A percentile compares a stretch with the other conserved stretches of the same genome.
These are phyloP conservation scores for Synanthedon vespiformis DNA, from an alignment of 2,888 invertebrate species.

Conservation along the genomic window DNA sequence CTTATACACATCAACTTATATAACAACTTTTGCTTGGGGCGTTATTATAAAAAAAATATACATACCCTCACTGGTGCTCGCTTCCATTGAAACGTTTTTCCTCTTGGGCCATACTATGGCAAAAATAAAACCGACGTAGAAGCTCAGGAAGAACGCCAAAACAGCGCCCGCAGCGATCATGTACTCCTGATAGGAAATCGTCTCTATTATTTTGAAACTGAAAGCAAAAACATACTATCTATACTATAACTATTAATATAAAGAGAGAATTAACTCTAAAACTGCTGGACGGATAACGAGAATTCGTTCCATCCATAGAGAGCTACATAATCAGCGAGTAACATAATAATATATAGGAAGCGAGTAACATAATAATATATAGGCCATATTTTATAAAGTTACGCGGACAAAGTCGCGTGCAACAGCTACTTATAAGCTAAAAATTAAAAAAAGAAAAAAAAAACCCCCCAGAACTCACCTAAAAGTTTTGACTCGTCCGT, in stretches of 20 bases:
- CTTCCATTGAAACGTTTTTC: slow-evolving; percentile 1
- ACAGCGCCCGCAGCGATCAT: slow-evolving; percentile 44
- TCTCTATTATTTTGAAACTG: slow-evolving; percentile 53
- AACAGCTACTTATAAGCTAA: too few species aligned
- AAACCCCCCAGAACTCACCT: slow-evolving; percentile 28
- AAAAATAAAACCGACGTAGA: slow-evolving; percentile 43
- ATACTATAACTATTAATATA: not conserved
- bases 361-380: too few species aligned
- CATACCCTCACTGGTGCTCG: slow-evolving; percentile 24
- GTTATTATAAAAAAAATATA: not conserved
- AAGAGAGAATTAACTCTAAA: too few species aligned
- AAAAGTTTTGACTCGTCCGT: slow-evolving; percentile 45
- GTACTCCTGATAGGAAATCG: slow-evolving; percentile 59
- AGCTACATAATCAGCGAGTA: too few species aligned
- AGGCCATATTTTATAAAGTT: too few species aligned
- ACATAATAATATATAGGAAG: too few species aligned
- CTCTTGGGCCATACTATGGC: slow-evolving; percentile 28
- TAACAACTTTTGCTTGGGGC: too few species aligned
- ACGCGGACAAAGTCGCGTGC: too few species aligned
- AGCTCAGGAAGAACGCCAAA: slow-evolving; percentile 41
- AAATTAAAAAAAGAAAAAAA: too few species aligned
- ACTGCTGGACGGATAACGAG: too few species aligned
- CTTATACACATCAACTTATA: not conserved
- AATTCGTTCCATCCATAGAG: too few species aligned
- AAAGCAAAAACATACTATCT: not conserved